Base-by-base conservation (phyloP, 2,888 invertebrate species). In the Adineta ricciae region DNA sequence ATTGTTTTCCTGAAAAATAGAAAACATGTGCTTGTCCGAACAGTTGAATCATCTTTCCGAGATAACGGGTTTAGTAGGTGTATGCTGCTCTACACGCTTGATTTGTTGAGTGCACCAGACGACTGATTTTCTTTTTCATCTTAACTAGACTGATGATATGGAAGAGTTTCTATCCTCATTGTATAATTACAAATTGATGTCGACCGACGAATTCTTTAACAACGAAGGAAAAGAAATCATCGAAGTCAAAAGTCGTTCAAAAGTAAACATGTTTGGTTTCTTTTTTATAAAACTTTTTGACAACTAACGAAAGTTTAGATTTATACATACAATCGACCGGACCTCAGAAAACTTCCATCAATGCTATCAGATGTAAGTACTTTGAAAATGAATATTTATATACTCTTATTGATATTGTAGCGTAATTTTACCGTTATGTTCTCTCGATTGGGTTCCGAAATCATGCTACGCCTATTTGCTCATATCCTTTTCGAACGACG, bases 171-270 rank as follows among this genome's bases (percentile, higher is more conserved):
- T 78, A 78, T 78, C 78, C 24, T 78, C 41, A n/a, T 78, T 78
- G 14, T 41, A 41, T n/a, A 78, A 78, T 78, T 78, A 78, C n/a
- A 78, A 78, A n/a, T 41, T 78, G 41, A n/a, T 78, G n/a, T 41
- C 78, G n/a, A 38, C 8, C 4, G 78, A 78, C 0, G 78, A 78
- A 24, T 38, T 78, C 41, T n/a, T 36, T 41, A 41, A 24, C 38
- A 78, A 41, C 14, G 78, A 78, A 78, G 41, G 24, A 24, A 78
- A 78, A 41, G 78, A 78, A 78, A 41, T n/a, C 3, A 41, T 78
- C n/a, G 24, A 78, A 41, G 41, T 78, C 19, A 78, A 78, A 24
- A 8, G 41, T 41, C 78, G 24, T 32, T 36, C 32, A n/a, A 64
- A 64, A 5, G 64, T 64, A 64, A 3, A 32, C 2, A 14, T 56